phyloP scores from a whole-genome alignment of 2,113 vertebrate species.

The Motacilla tschutschensis region DNA sequence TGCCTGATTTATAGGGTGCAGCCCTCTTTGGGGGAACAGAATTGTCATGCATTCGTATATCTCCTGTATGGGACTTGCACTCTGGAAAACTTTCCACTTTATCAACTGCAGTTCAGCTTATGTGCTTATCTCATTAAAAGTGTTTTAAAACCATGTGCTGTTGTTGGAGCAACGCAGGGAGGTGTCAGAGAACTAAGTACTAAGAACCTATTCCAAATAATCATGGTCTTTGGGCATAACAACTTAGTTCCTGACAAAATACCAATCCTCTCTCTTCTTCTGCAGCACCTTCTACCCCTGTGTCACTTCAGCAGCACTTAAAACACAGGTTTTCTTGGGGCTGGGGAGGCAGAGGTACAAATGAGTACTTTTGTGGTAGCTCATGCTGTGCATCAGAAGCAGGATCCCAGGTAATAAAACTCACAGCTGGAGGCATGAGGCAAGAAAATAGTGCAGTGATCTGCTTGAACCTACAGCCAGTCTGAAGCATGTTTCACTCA shows the following conservation, averaged over 20 bases:
- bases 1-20: slow-evolving; percentile 75
- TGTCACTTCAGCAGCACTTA: not conserved
- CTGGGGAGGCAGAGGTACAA: not conserved
- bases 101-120: slow-evolving; percentile 52
- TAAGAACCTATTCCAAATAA: not conserved
- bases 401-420: not conserved
- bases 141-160: slow-evolving; percentile 8
- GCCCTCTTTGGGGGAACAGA: slow-evolving; percentile 70
- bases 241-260: not conserved
- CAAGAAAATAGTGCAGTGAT: not conserved
- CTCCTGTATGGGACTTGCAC: slow-evolving; percentile 72
- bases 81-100: slow-evolving; percentile 66
- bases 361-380: not conserved
- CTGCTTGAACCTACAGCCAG: not conserved
- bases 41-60: slow-evolving; percentile 73
- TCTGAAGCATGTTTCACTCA: not conserved
- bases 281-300: not conserved
- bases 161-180: slow-evolving; percentile 25
- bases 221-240: not conserved
- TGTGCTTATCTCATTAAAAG: slow-evolving; percentile 39
- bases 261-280: not conserved
- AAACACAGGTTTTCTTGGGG: not conserved
- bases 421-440: not conserved
- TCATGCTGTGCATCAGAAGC: not conserved
- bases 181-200: not conserved